Percentiles rank a stretch among this genome's conserved stretches.
Evolutionary conservation across 1,140 invertebrate species (phyloP).

Genomic region (Nautilus pompilius): DNA sequence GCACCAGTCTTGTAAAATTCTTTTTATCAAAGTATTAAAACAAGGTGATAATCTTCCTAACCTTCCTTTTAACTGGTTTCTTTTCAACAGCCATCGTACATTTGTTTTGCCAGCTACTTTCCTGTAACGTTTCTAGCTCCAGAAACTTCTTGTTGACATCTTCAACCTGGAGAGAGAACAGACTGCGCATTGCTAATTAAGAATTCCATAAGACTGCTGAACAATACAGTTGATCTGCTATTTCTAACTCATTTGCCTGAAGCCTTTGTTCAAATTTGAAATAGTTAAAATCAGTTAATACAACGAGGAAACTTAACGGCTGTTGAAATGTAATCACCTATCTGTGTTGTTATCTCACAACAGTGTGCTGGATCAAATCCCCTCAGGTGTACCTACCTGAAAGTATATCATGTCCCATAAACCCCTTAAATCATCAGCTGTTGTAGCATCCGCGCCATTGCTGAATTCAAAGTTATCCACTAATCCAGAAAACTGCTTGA

Average conservation of each 20-base stretch:
- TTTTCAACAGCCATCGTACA: slow-evolving; percentile 12
- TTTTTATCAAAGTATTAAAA: no score
- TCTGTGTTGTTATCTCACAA: no score
- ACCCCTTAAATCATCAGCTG: slow-evolving; percentile 67
- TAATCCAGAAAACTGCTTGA: slow-evolving; percentile 65
- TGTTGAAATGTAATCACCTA: no score
- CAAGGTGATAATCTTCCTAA: no score
- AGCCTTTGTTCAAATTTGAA: no score
- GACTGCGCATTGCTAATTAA: no score
- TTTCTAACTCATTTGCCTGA: no score
- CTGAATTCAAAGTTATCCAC: slow-evolving; percentile 65
- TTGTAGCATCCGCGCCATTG: slow-evolving; percentile 63
- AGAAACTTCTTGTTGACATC: slow-evolving; percentile 49
- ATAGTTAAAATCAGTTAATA: no score
- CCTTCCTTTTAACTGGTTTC: slow-evolving; percentile 18
- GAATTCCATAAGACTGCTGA: no score
- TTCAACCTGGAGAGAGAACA: slow-evolving; percentile 35
- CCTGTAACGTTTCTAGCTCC: slow-evolving; percentile 32
- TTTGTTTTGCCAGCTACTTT: slow-evolving; percentile 37
- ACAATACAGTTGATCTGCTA: no score
- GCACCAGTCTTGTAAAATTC: no score
- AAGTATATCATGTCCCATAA: slow-evolving; percentile 75
- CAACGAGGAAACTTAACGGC: no score
- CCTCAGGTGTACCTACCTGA: slow-evolving; percentile 55
- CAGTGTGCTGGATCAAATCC: background rate